Evolutionary conservation across 2,888 invertebrate species (phyloP), one percentile per base, ranked within the genome.

Genomic region (Stenoptilia bipunctidactyla): DNA sequence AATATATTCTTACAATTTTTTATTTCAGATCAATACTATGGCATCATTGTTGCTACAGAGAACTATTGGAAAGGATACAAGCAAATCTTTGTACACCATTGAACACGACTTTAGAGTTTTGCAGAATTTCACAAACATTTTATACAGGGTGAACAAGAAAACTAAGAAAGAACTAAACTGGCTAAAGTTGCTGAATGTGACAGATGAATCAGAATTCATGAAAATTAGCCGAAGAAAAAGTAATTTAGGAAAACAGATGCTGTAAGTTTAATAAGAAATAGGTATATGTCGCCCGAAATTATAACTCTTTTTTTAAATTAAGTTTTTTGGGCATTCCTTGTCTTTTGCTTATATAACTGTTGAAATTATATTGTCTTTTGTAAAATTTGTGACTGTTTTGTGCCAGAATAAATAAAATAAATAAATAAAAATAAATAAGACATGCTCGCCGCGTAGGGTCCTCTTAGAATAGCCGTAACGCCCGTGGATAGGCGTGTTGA

Each of bases 11-110:
- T n/a, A n/a, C n/a, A n/a, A n/a, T n/a, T n/a, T n/a, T n/a, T n/a
- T n/a, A 20, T 20, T 20, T 8, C 50, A 84, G 85, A 83, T 85
- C 40, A 83, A 84, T 45, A 57, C 59, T 30, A 79, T 84, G 68
- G 82, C 85, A 0, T 74, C 77, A 0, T 53, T 85, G 1, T 55
- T 83, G 0, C 66, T 85, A 13, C 67, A 77, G 56, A 74, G 83
- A 45, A 77, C 80, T 0, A 44, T 85, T 0, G 82, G 83, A n/a
- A 75, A 69, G 42, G 77, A 80, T 40, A 69, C 66, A 0, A 63
- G 55, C n/a, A 55, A 56, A 1, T 64, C 70, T 39, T 56, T 84
- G 0, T 80, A 84, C 43, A 55, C 62, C 1, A 56, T 82, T 4
- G 72, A 77, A 1, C 58, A 71, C 36, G 68, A 69, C 42, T 69